Percentiles rank a stretch among this genome's conserved stretches.
Conservation (phyloP, 2,113 vertebrate genomes). For the Benitochromis conjunctus region DNA sequence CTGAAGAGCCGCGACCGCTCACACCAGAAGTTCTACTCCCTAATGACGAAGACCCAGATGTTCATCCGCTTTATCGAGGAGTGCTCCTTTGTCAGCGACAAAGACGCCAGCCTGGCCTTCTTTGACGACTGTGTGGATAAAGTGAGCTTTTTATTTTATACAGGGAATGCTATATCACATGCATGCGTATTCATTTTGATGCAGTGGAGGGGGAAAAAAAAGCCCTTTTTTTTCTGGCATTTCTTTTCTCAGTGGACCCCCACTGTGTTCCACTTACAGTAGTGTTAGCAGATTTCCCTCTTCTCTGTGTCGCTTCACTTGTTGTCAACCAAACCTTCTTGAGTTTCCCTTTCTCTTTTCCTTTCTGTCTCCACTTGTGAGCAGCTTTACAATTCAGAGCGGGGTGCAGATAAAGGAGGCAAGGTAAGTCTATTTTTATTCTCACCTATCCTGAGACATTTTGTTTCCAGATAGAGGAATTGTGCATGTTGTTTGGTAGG, state of each 20-base stretch:
- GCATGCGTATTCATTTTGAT: neutral
- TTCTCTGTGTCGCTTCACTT: neutral
- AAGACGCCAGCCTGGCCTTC: constrained; percentile 95
- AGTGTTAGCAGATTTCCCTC: neutral
- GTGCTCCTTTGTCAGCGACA: constrained; percentile 97
- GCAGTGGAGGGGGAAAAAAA: fast-evolving
- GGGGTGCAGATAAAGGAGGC: constrained; percentile 60
- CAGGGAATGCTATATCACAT: neutral
- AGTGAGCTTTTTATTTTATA: constrained; percentile 64
- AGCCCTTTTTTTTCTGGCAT: neutral
- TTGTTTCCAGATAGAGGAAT: neutral
- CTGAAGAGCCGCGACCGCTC: constrained; percentile 94
- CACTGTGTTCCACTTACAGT: neutral
- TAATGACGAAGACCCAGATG: constrained; percentile 99
- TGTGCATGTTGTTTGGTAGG: neutral
- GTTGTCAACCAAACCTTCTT: neutral
- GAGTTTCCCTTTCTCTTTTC: constrained; percentile 15
- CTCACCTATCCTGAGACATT: neutral
- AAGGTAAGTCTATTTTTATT: constrained; percentile 62
- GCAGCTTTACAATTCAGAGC: constrained; percentile 69
- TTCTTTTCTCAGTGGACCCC: neutral
- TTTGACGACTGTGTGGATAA: constrained; percentile 99
- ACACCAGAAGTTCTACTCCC: constrained; percentile 95
- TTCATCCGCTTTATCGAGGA: constrained; percentile 99
- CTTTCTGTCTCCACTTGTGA: constrained; percentile 3